Evolutionary conservation across 2,888 invertebrate genomes (phyloP), one percentile per base, ranked within the genome.

Genomic region (Ochlodes sylvanus): DNA sequence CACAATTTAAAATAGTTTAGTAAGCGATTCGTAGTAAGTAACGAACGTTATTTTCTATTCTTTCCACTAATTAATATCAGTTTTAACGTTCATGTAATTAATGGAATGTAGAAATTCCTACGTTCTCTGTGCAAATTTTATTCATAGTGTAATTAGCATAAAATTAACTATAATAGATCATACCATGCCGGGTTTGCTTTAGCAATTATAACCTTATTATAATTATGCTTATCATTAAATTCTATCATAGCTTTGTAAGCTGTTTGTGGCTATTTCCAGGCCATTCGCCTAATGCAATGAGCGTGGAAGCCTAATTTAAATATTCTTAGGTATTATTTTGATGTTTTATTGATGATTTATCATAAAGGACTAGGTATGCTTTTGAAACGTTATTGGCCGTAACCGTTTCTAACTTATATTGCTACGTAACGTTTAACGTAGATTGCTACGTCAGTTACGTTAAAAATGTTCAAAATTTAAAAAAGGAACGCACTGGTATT

Each of bases 91-190:
- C 19, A 42, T 60, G 9, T 58, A 58, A 66, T 66, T 41, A 60
- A 52, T 41, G 52, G 38, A 44, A 27, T 42, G n/a, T 38, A 66
- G 60, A 65, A 47, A 58, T 54, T 60, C 54, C 66, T 41, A 34
- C 67, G 44, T 17, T 34, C 55, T 47, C 61, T n/a, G 65, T 54
- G 67, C 67, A 67, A 67, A 67, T 67, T 67, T 67, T 67, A 67
- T 67, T 67, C 67, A 67, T 67, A 67, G 67, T 61, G 41, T 60
- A 67, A 67, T 67, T 67, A 67, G 67, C 67, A 67, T 67, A 67
- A 67, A 61, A 67, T 67, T 67, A 67, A 67, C 54, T 55, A 61
- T 67, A 61, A 67, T 61, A 67, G 67, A 67, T 67, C 60, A 67
- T 66, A 34, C 42, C 66, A 44, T 65, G 58, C 55, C 55, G 21